phyloP scores from a whole-genome alignment of 1,140 invertebrate genomes.

The Cydia pomonella region DNA sequence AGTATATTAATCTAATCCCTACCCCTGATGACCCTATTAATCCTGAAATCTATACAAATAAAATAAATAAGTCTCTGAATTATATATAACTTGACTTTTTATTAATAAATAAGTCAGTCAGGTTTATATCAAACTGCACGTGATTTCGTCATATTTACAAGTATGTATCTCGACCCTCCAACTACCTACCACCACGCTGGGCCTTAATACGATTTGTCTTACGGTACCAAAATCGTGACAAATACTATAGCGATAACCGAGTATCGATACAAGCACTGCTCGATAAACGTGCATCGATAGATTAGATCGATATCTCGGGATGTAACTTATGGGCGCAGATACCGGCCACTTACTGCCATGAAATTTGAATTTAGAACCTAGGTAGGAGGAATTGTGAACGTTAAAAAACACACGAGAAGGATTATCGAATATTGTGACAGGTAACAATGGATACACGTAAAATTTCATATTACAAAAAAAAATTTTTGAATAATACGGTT shows the following conservation, averaged over 20 bases:
- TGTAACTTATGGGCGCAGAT: constrained; percentile 43
- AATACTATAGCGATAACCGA: constrained; percentile 64
- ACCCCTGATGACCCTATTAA: too few species aligned
- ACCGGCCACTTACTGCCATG: constrained; percentile 32
- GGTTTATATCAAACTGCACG: too few species aligned
- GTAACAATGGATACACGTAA: neutral
- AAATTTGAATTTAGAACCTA: constrained; percentile 32
- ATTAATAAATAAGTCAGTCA: too few species aligned
- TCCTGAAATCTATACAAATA: too few species aligned
- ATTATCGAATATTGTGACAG: neutral
- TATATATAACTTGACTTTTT: too few species aligned
- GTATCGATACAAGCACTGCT: constrained; percentile 64
- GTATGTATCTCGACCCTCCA: too few species aligned
- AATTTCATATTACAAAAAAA: too few species aligned
- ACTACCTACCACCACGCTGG: constrained; percentile 21
- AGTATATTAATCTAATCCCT: too few species aligned
- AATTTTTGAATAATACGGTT: too few species aligned
- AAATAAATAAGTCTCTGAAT: too few species aligned
- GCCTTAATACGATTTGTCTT: constrained; percentile 42
- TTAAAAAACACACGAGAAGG: neutral
- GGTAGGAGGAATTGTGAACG: neutral
- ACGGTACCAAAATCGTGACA: constrained; percentile 55
- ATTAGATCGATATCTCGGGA: constrained; percentile 70
- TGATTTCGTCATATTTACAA: too few species aligned
- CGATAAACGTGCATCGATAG: constrained; percentile 68